Conservation (phyloP, 1,140 invertebrate species). For the Panulirus ornatus region DNA sequence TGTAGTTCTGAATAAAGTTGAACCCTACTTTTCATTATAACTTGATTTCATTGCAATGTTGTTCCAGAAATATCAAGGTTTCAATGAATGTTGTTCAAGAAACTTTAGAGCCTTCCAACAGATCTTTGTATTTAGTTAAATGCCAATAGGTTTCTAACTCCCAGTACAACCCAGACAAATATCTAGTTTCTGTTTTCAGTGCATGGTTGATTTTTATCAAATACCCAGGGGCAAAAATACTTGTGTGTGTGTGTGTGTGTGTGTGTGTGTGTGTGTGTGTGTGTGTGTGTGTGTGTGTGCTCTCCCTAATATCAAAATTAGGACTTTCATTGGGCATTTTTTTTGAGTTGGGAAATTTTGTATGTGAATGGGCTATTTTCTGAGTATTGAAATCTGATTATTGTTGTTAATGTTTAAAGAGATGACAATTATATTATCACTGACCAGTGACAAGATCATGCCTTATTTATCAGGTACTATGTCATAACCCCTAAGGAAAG, state of each 20-base stretch:
- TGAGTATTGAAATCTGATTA: not conserved
- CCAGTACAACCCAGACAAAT: not conserved
- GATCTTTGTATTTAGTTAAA: not conserved
- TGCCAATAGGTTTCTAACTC: not conserved
- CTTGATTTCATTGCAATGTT: too few species aligned
- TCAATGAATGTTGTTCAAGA: not conserved
- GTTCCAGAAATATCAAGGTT: not conserved
- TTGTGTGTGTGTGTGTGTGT: conserved; percentile 2
- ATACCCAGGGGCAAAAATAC: not conserved
- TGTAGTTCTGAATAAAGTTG: too few species aligned
- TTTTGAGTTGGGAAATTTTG: not conserved
- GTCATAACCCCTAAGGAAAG: too few species aligned
- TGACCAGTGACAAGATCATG: not conserved
- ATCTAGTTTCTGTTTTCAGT: not conserved
- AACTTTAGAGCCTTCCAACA: not conserved
- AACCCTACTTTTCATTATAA: too few species aligned
- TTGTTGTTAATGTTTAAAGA: not conserved
- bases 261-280: conserved; percentile 7
- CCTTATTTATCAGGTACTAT: not conserved
- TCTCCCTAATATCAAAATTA: not conserved
- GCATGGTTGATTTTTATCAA: not conserved
- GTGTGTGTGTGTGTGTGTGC: not conserved
- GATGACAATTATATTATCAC: not conserved
- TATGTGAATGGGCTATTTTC: not conserved
- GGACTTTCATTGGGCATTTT: not conserved